A percentile compares a stretch with the other conserved stretches of the same genome.
These are phyloP conservation scores for Eupristina koningsbergeri DNA, from an alignment of 1,140 invertebrate species.

Conservation along the genomic window DNA sequence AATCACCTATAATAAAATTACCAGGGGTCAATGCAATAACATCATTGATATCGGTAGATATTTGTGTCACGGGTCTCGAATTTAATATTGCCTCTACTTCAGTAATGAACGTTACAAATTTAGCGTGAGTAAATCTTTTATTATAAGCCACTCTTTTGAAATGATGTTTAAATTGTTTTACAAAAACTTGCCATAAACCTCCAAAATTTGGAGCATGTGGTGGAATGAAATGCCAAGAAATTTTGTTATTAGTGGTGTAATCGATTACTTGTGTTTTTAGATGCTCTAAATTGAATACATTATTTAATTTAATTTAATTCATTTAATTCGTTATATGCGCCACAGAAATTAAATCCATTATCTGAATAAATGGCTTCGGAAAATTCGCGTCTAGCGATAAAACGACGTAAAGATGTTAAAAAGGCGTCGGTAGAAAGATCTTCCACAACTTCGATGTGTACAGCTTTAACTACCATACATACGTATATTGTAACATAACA, in stretches of 20 bases:
- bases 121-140: neutral
- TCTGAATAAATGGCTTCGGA: neutral
- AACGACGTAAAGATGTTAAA: neutral
- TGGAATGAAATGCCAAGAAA: no score
- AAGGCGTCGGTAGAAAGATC: neutral
- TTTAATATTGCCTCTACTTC: constrained; percentile 10
- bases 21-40: no score
- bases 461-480: neutral
- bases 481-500: neutral
- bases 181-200: no score
- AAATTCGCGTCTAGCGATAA: neutral
- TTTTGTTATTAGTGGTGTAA: no score
- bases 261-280: neutral
- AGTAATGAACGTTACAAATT: constrained; percentile 28
- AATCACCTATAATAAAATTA: no score
- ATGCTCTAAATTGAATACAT: neutral
- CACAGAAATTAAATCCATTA: neutral
- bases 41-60: no score
- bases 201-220: no score
- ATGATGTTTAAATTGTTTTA: no score
- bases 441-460: neutral
- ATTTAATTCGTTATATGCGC: neutral
- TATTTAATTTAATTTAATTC: constrained; percentile 1
- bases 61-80: neutral
- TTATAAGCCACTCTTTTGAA: no score